phyloP scores from a whole-genome alignment of 2,797 vertebrate genomes.

The Pteropus rufus region DNA sequence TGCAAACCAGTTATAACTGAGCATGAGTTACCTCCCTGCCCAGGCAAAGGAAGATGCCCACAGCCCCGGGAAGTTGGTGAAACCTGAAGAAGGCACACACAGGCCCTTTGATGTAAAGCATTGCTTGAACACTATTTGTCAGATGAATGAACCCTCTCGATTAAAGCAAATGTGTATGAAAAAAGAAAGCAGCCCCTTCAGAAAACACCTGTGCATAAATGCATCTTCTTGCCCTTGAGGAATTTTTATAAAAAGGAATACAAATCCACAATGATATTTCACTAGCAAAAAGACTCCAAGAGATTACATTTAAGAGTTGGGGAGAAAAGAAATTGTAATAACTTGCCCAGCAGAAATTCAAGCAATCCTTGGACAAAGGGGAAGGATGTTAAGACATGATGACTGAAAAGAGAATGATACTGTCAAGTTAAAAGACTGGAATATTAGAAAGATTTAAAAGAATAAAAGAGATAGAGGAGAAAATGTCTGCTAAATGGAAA shows the following conservation, averaged over 20 bases:
- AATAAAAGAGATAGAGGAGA: background rate
- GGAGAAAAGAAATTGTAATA: conserved; percentile 10
- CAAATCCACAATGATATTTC: background rate
- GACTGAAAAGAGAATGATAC: background rate
- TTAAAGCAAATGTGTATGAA: background rate
- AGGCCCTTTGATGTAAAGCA: background rate
- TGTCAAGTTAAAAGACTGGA: background rate
- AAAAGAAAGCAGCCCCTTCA: background rate
- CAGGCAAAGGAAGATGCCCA: background rate
- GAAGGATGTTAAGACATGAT: background rate
- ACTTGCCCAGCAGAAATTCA: conserved; percentile 19
- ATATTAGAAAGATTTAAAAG: background rate
- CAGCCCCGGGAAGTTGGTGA: background rate
- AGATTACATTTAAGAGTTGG: background rate
- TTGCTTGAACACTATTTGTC: background rate
- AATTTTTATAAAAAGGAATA: background rate
- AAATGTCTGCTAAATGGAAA: background rate
- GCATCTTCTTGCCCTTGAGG: background rate
- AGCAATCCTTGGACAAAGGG: background rate
- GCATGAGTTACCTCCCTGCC: background rate
- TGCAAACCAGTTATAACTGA: background rate
- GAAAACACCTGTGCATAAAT: background rate
- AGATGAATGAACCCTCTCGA: background rate
- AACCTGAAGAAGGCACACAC: background rate
- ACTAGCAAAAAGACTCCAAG: background rate